Conservation (phyloP, 64 coral and sea anemone genomes). For the Stylophora pistillata region DNA sequence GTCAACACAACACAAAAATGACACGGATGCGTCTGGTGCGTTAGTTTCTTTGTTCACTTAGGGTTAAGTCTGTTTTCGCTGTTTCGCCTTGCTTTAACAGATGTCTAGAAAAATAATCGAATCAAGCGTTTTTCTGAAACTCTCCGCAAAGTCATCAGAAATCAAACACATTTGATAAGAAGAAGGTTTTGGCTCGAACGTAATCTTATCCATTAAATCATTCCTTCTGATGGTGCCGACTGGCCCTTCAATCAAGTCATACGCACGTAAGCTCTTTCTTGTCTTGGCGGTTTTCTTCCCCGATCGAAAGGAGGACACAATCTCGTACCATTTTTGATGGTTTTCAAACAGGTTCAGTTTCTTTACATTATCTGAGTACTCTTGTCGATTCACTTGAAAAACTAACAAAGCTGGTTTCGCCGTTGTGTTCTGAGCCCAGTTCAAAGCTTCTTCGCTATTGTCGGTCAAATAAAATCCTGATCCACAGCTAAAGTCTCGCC, state of each 20-base stretch:
- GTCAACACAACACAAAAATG: too few relatives aligned
- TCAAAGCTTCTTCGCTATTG: conserved; percentile 31
- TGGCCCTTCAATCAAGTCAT: conserved; percentile 70
- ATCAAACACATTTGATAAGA: conserved; percentile 59
- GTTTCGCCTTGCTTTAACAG: not conserved
- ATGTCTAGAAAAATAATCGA: conserved; percentile 43
- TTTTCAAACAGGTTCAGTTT: conserved; percentile 25
- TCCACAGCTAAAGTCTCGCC: conserved; percentile 81
- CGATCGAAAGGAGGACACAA: conserved; percentile 41
- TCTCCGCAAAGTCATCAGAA: conserved; percentile 55
- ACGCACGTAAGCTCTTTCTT: conserved; percentile 5
- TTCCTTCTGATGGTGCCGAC: not conserved
- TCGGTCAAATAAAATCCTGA: conserved; percentile 76
- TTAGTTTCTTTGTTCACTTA: too few relatives aligned
- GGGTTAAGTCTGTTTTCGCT: too few relatives aligned
- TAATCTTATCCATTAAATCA: not conserved
- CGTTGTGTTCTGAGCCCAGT: conserved; percentile 33
- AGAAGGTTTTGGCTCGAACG: not conserved
- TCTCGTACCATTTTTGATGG: not conserved
- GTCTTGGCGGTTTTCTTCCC: not conserved
- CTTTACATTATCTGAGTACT: not conserved
- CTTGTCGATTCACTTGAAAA: conserved; percentile 30
- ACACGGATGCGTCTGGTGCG: too few relatives aligned
- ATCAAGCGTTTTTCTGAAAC: conserved; percentile 8
- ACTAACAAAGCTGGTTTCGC: conserved; percentile 65